These are phyloP conservation scores for Sepioteuthis lessoniana DNA, from an alignment of 2,888 invertebrate species.

Conservation along the genomic window DNA sequence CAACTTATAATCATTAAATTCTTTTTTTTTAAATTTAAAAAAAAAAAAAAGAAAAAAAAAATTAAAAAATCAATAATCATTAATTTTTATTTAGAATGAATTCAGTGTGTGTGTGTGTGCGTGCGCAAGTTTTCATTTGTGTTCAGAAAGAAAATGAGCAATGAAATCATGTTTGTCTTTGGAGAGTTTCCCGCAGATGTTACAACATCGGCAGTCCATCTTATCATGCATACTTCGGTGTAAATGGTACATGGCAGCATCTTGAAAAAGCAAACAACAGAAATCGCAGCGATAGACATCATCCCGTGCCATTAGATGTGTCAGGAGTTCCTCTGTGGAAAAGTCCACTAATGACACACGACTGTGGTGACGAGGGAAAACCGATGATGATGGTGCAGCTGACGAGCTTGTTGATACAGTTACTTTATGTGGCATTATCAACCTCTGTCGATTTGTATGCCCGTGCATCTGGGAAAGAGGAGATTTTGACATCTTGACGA, in stretches of 20 bases:
- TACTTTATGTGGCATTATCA: neutral
- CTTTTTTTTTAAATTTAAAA: neutral
- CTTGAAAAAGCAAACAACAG: conserved; percentile 62
- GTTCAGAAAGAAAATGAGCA: conserved; percentile 62
- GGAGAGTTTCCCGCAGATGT: conserved; percentile 60
- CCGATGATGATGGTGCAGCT: neutral
- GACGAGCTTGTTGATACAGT: neutral
- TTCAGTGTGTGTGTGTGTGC: neutral
- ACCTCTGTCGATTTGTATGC: neutral
- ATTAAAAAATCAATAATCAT: too few relatives aligned
- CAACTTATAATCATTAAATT: neutral
- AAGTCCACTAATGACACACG: conserved; percentile 62
- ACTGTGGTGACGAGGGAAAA: conserved; percentile 56
- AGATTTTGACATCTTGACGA: conserved; percentile 3
- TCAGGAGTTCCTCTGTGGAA: conserved; percentile 59
- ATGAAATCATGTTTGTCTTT: conserved; percentile 63
- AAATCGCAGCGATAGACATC: conserved; percentile 63
- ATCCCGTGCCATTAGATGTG: conserved; percentile 62
- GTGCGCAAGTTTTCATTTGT: conserved; percentile 53
- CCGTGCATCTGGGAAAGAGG: neutral
- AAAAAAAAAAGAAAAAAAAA: neutral
- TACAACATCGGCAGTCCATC: conserved; percentile 63
- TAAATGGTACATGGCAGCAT: conserved; percentile 64
- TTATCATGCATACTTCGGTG: conserved; percentile 66
- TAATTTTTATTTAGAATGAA: too few relatives aligned